These are phyloP conservation scores for Cercocebus atys DNA, from an alignment of 2,113 vertebrate genomes.

Conservation along the genomic window DNA sequence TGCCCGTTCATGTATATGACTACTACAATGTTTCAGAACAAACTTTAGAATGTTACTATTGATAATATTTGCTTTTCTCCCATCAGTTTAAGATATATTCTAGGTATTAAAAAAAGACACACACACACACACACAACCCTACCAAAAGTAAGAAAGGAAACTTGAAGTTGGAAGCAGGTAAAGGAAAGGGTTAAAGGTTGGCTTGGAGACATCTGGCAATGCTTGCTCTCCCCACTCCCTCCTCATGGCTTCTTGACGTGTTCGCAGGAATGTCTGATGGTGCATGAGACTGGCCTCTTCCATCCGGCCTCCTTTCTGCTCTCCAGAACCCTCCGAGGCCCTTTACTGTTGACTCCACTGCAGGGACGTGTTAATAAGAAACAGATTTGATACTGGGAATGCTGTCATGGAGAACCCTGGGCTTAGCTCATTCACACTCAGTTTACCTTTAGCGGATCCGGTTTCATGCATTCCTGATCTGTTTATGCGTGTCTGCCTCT, in stretches of 20 bases:
- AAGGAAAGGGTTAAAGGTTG: neutral
- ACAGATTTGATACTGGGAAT: neutral
- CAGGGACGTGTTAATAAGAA: neutral
- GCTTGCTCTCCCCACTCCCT: neutral
- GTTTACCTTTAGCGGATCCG: neutral
- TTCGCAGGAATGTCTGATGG: neutral
- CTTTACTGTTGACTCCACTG: neutral
- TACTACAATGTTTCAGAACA: neutral
- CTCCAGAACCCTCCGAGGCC: neutral
- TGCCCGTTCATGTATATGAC: neutral
- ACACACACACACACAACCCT: too few relatives aligned
- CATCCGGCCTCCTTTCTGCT: neutral
- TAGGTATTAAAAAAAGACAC: neutral
- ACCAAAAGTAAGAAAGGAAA: too few relatives aligned
- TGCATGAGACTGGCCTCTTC: neutral
- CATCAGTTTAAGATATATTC: neutral
- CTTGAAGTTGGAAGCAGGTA: neutral
- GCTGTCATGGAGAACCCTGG: neutral
- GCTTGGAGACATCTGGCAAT: neutral
- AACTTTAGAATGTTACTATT: neutral
- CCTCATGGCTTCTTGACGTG: neutral
- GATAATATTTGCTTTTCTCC: neutral
- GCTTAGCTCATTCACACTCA: neutral
- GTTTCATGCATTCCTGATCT: neutral
- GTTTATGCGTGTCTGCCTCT: neutral